phyloP scores from a whole-genome alignment of 2,888 invertebrate genomes.

The Synanthedon vespiformis region DNA sequence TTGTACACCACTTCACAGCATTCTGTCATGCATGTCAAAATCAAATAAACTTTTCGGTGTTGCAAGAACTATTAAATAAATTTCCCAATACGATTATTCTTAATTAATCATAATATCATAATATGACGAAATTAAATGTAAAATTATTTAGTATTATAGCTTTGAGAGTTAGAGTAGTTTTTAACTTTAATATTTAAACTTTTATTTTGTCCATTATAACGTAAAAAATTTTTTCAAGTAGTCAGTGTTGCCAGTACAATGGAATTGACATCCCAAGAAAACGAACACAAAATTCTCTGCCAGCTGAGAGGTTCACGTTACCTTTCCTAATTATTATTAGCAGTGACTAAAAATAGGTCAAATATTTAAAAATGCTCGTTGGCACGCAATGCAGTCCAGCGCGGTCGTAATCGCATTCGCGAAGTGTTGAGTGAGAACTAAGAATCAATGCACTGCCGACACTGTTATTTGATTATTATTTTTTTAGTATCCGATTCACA shows the following conservation, averaged over 20 bases:
- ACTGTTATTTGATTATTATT: background rate
- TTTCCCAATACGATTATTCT: conserved; percentile 11
- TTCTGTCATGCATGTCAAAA: conserved; percentile 45
- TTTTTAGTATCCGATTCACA: background rate
- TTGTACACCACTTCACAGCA: conserved; percentile 47
- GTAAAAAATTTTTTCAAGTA: background rate
- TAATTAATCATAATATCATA: background rate
- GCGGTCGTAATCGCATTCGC: conserved; percentile 46
- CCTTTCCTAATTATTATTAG: conserved; percentile 68
- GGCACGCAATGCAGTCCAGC: conserved; percentile 48
- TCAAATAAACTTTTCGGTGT: conserved; percentile 19
- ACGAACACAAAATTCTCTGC: conserved; percentile 30
- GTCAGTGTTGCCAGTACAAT: conserved; percentile 25
- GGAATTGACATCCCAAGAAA: conserved; percentile 15
- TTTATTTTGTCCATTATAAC: background rate
- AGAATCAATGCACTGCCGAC: conserved; percentile 12
- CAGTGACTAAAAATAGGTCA: conserved; percentile 63
- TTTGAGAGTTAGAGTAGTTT: too few species aligned
- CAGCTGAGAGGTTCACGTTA: conserved; percentile 63
- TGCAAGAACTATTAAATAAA: conserved; percentile 20
- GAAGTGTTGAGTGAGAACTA: conserved; percentile 19
- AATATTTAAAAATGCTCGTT: conserved; percentile 62
- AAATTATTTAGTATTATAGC: too few species aligned
- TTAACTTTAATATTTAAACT: too few species aligned
- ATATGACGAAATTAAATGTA: too few species aligned